A percentile compares a stretch with the other conserved stretches of the same genome.
phyloP scores from a whole-genome alignment of 1,140 invertebrate genomes.

The Zaprionus gabonicus region DNA sequence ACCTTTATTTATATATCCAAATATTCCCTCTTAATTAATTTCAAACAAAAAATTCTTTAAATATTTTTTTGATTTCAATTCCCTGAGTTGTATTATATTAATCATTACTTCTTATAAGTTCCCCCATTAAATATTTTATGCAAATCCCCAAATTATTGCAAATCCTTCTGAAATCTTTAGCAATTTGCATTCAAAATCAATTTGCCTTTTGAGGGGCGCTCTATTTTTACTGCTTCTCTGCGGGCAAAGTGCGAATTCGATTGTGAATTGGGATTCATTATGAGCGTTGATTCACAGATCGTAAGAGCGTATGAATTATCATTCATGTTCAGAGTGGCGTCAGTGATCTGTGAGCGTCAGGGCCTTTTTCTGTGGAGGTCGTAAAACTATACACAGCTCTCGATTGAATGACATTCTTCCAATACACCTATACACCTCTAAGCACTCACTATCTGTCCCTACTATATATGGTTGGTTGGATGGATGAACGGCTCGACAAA shows the following conservation, averaged over 20 bases:
- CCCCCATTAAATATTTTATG: neutral
- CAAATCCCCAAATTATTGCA: neutral
- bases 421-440: neutral
- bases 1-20: too few relatives aligned
- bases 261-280: neutral
- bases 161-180: neutral
- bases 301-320: neutral
- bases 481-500: slow-evolving; percentile 20
- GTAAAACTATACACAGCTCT: neutral
- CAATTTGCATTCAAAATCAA: slow-evolving; percentile 7
- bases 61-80: neutral
- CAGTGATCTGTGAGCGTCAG: neutral
- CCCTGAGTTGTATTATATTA: too few relatives aligned
- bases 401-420: slow-evolving; percentile 4
- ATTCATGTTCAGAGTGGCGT: slow-evolving; percentile 9
- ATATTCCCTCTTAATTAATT: too few relatives aligned
- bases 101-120: neutral
- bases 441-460: neutral
- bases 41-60: too few relatives aligned
- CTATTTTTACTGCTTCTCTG: neutral
- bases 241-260: neutral
- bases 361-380: slow-evolving; percentile 2
- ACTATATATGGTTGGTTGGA: neutral
- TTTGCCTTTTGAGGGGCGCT: slow-evolving; percentile 11
- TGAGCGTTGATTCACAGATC: neutral